Evolutionary conservation across 2,888 invertebrate species (phyloP).

Genomic region (Hartigia nigra): DNA sequence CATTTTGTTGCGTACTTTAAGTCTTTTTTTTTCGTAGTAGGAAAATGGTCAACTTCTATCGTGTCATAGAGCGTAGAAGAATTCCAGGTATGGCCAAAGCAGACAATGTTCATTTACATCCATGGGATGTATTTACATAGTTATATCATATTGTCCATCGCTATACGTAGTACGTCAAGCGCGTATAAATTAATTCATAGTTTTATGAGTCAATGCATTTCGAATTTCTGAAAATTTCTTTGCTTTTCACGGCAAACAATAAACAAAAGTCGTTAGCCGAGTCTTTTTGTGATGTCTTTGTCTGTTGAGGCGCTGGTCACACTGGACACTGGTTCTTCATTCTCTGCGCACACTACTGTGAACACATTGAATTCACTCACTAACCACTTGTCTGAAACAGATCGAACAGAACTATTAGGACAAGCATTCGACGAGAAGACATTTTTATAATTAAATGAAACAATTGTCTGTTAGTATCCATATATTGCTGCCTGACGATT

Average conservation of each 20-base stretch:
- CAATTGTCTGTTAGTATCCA: not conserved
- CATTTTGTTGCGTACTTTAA: constrained; percentile 40
- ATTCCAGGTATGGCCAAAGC: constrained; percentile 54
- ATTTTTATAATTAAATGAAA: not conserved
- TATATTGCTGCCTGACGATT: not conserved
- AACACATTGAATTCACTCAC: constrained; percentile 59
- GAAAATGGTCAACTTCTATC: constrained; percentile 60
- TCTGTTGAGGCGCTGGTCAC: constrained; percentile 39
- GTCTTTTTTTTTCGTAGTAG: constrained; percentile 38
- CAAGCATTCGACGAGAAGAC: not conserved
- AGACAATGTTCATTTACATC: constrained; percentile 53
- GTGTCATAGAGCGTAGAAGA: constrained; percentile 57
- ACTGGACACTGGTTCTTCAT: constrained; percentile 47
- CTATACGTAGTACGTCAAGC: constrained; percentile 48
- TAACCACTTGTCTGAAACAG: constrained; percentile 57
- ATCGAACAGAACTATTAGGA: not conserved
- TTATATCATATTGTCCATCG: constrained; percentile 51
- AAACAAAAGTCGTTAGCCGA: constrained; percentile 43
- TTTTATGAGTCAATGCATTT: constrained; percentile 34
- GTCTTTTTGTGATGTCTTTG: constrained; percentile 27
- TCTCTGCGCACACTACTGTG: constrained; percentile 47
- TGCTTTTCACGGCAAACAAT: constrained; percentile 46
- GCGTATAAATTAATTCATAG: constrained; percentile 52
- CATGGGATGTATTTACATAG: constrained; percentile 57
- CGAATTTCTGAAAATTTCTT: constrained; percentile 28